Evolutionary conservation across 2,797 vertebrate species (phyloP).

Genomic region (Fundulus diaphanus): DNA sequence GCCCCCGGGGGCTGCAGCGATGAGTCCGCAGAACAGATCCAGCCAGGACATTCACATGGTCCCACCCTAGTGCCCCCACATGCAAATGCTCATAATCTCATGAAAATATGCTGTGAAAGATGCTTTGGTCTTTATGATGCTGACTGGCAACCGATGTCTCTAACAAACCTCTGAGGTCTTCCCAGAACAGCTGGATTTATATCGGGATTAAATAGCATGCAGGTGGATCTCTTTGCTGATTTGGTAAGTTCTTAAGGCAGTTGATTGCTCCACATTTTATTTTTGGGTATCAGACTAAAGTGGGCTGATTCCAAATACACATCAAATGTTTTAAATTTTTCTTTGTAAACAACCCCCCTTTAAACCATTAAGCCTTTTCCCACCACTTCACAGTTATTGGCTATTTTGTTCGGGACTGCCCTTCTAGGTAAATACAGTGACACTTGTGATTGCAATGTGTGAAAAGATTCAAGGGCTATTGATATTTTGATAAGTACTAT

Average conservation of each 20-base stretch:
- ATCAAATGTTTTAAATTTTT: background rate
- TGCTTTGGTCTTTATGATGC: no score
- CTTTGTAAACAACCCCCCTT: no score
- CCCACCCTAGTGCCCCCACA: no score
- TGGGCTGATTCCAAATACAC: background rate
- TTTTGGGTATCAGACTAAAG: background rate
- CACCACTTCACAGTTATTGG: background rate
- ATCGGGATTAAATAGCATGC: background rate
- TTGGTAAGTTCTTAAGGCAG: background rate
- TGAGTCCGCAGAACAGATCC: no score
- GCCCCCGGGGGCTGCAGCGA: no score
- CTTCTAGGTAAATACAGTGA: background rate
- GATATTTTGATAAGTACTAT: background rate
- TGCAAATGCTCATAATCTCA: no score
- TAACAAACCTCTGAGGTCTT: no score
- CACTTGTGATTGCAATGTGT: background rate
- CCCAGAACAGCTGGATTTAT: no score
- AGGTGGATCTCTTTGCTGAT: background rate
- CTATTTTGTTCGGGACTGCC: background rate
- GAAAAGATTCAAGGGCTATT: background rate
- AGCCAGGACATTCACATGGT: no score
- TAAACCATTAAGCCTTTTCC: background rate
- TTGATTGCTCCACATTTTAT: background rate
- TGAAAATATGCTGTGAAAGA: no score
- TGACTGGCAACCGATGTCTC: no score